Percentiles rank a stretch among this genome's conserved stretches.
These are phyloP conservation scores for Drosophila anomalata DNA, from an alignment of 2,888 invertebrate genomes.

Conservation along the genomic window DNA sequence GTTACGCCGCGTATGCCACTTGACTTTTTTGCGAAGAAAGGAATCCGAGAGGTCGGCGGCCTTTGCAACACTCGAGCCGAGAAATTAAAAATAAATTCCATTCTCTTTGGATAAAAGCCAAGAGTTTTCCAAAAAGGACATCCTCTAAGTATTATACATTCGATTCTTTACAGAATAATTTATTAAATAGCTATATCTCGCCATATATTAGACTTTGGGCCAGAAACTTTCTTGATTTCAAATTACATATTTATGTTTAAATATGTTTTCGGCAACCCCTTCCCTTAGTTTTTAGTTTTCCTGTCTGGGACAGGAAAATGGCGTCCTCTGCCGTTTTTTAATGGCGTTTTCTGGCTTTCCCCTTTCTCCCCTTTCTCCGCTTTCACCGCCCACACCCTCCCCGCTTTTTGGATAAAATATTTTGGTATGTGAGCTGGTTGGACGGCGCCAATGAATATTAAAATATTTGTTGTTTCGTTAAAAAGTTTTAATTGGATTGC, in stretches of 20 bases:
- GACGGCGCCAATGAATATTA: constrained; percentile 65
- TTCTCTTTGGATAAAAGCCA: neutral
- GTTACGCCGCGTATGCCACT: constrained; percentile 45
- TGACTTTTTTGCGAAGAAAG: constrained; percentile 37
- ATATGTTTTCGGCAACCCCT: neutral
- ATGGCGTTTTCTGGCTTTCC: constrained; percentile 17
- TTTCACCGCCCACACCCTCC: neutral
- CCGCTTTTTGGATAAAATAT: neutral
- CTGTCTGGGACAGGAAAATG: neutral
- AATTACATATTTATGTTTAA: neutral
- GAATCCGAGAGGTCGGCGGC: constrained; percentile 2
- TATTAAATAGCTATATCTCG: neutral
- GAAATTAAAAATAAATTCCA: neutral
- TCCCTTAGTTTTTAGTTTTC: neutral
- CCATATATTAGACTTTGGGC: neutral
- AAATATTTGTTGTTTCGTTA: constrained; percentile 62
- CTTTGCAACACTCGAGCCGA: constrained; percentile 1
- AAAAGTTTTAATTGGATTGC: constrained; percentile 77
- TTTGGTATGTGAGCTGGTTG: constrained; percentile 21
- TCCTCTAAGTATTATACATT: too few relatives aligned
- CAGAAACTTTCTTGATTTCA: neutral
- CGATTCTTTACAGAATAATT: too few relatives aligned
- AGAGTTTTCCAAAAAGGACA: too few relatives aligned
- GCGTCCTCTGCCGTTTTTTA: neutral
- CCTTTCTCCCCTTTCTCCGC: neutral